Base-by-base conservation (phyloP, 2,113 vertebrate genomes). In the Vombatus ursinus region DNA sequence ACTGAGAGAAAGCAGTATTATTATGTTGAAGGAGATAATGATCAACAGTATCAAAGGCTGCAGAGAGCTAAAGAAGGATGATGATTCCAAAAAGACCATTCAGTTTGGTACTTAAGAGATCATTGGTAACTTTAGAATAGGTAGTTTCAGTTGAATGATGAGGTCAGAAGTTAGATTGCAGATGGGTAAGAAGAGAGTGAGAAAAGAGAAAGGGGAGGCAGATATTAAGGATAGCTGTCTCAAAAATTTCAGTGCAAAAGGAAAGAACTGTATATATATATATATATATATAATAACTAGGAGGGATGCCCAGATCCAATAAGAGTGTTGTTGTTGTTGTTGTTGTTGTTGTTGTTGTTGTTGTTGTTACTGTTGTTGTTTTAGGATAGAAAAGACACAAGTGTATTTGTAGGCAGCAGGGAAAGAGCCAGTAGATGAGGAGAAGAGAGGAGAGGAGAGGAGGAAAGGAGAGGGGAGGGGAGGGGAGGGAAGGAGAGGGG, bases 391-490 rank as follows among this genome's bases (percentile, higher is more conserved):
- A 61, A 3, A 61, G 26, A 31, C 11, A 61, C 28, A 31, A 31
- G 28, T 61, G 28, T 61, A 61, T 61, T 61, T 61, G 10, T 61
- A 31, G 28, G 10, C 2, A 61, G 9, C 57, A 61, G 10, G 10
- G 28, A 57, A 57, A 25, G 8, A 26, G 25, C 2, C 52, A 52
- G 52, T 50, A 50, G 52, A 11, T 37, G 10, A 37, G 12, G 37
- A 11, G 37, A 3, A n/a, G 31, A 68, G 3, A 68, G n/a, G 4
- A n/a, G 37, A 77, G 61, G 2, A 2, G 1, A 12, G 28, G 6
- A 1, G 11, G 11, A 3, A 4, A 57, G 0, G 9, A 28, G 19
- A 0, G n/a, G 12, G 14, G 1, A 68, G 22, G 14, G 57, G 37
- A 0, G 22, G 68, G 44, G 28, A 54, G 6, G 26, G 8, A 61